A percentile compares a stretch with the other conserved stretches of the same genome.
Evolutionary conservation across 2,888 invertebrate genomes (phyloP).

Genomic region (Lucinisca nassula): DNA sequence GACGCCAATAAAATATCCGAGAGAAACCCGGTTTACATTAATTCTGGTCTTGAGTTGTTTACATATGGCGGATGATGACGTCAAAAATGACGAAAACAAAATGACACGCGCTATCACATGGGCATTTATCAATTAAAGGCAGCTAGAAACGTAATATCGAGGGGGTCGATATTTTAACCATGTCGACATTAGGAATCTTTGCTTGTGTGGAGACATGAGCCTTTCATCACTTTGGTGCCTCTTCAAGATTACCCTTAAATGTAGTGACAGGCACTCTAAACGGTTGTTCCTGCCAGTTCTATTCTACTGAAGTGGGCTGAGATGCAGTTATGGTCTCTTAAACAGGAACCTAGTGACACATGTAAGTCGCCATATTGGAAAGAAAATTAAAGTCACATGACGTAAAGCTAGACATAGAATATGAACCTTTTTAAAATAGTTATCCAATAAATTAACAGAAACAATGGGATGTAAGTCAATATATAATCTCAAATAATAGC

Average conservation of each 20-base stretch:
- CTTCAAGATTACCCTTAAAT: conserved; percentile 32
- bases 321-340: background rate
- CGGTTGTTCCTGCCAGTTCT: conserved; percentile 25
- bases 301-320: background rate
- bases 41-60: no score
- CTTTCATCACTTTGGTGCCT: conserved; percentile 28
- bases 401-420: background rate
- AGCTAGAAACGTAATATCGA: no score
- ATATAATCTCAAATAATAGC: background rate
- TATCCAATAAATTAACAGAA: background rate
- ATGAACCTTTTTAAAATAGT: background rate
- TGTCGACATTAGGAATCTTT: no score
- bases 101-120: no score
- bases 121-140: no score
- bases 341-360: background rate
- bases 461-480: background rate
- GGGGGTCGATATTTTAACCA: no score
- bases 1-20: no score
- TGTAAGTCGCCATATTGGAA: background rate
- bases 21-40: no score
- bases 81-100: no score
- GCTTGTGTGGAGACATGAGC: conserved; percentile 32
- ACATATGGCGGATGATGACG: no score
- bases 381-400: background rate
- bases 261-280: conserved; percentile 9